Evolutionary conservation across 2,888 invertebrate genomes (phyloP).

Genomic region (Epirrhoe tristata): DNA sequence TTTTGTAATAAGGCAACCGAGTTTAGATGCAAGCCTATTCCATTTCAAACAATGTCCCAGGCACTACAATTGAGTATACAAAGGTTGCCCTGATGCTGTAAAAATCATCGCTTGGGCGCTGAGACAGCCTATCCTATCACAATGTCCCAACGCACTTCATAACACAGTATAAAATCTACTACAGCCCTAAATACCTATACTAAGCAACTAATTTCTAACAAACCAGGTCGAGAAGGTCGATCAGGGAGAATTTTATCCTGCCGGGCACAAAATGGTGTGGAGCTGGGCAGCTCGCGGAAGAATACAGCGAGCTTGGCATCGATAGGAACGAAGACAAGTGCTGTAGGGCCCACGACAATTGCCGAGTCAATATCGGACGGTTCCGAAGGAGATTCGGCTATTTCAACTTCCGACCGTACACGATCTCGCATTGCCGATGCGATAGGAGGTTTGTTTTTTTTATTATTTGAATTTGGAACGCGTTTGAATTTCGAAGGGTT

Average conservation of each 20-base stretch:
- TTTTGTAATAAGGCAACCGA: too few species aligned
- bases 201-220: slow-evolving; percentile 38
- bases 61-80: too few species aligned
- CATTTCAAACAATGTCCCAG: too few species aligned
- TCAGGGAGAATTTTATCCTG: slow-evolving; percentile 84
- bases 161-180: background rate
- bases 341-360: slow-evolving; percentile 91
- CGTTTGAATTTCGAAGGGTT: slow-evolving; percentile 5
- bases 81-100: too few species aligned
- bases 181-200: background rate
- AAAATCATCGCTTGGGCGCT: too few species aligned
- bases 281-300: slow-evolving; percentile 83
- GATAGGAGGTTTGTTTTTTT: slow-evolving; percentile 88
- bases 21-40: too few species aligned
- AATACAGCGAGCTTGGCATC: slow-evolving; percentile 86
- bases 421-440: slow-evolving; percentile 91
- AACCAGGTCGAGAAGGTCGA: slow-evolving; percentile 74
- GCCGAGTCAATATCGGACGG: slow-evolving; percentile 87
- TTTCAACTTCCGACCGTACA: slow-evolving; percentile 89
- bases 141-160: too few species aligned
- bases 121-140: too few species aligned
- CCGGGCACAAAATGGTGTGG: slow-evolving; percentile 93
- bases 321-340: slow-evolving; percentile 87
- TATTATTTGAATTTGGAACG: slow-evolving; percentile 43
- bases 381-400: slow-evolving; percentile 86